Evolutionary conservation across 2,113 vertebrate genomes (phyloP), one percentile per base, ranked within the genome.

Genomic region (Otolemur garnettii): DNA sequence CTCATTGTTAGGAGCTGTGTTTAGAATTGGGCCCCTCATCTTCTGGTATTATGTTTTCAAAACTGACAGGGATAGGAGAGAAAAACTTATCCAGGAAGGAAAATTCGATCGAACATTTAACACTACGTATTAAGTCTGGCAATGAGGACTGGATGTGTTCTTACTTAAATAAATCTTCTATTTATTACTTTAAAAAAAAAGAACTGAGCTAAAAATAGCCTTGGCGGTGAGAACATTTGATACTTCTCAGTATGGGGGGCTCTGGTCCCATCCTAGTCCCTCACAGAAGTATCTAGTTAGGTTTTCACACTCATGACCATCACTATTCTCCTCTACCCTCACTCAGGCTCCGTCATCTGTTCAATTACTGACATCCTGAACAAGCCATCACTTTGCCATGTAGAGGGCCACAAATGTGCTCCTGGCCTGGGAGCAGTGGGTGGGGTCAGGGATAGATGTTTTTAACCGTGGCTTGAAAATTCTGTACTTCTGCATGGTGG

Each of bases 321-420:
- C 17, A n/a, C 35, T 7, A 0, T 28, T 9, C 30, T 12, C 5
- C 0, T 4, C 0, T 0, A 7, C 22, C 30, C 69, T 2, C 22
- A 28, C 7, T 50, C 45, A 9, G 8, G 12, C 15, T 62, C 30
- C 12, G 0, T 18, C 30, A 3, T 21, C 18, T 5, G 7, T 24
- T n/a, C 21, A 15, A 30, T 57, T 19, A n/a, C 2, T 12, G 38
- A 55, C 57, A 7, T 64, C 33, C n/a, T 62, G 60, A 26, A 10
- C 0, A 30, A 85, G 45, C 55, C 35, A 4, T 22, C 28, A 0
- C 30, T 35, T 66, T 60, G 62, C 91, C 78, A 55, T 26, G 8
- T 3, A 21, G n/a, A 28, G 33, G 15, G 57, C 45, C 14, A 55
- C 8, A 18, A 35, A 30, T 1, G 9, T 30, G 35, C 8, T 50